Percentiles rank a stretch among this genome's conserved stretches.
phyloP scores from a whole-genome alignment of 2,888 invertebrate species.

The Ormyrus nitidulus region DNA sequence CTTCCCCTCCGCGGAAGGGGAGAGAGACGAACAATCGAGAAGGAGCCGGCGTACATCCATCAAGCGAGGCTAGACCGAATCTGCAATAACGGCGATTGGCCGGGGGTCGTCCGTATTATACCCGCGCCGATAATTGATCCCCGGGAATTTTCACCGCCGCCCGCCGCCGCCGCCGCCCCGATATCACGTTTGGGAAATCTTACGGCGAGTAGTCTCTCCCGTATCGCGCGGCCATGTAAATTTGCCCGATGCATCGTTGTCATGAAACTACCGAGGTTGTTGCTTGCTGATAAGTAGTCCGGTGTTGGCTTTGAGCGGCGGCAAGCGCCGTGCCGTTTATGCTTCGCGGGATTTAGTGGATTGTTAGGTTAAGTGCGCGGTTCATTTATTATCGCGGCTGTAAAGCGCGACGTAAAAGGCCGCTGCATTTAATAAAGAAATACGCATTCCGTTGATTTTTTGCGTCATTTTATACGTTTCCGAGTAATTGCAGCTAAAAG shows the following conservation, averaged over 20 bases:
- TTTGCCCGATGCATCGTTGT: conserved; percentile 5
- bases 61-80: conserved; percentile 52
- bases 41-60: conserved; percentile 50
- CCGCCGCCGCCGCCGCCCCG: neutral
- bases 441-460: too few species aligned
- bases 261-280: conserved; percentile 12
- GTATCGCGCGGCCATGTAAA: neutral
- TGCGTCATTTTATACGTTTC: too few species aligned
- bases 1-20: conserved; percentile 10
- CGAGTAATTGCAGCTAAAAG: neutral
- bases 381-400: too few species aligned
- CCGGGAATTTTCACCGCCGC: conserved; percentile 47
- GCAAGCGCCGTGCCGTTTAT: neutral
- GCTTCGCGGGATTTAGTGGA: neutral
- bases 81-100: conserved; percentile 56
- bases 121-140: conserved; percentile 52
- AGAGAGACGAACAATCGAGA: conserved; percentile 49
- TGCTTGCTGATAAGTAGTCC: neutral
- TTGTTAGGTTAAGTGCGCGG: neutral
- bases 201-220: neutral
- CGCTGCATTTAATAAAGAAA: too few species aligned
- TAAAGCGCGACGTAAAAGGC: too few species aligned
- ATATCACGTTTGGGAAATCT: conserved; percentile 53
- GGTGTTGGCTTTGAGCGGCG: neutral
- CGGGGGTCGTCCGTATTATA: conserved; percentile 42